Conservation (phyloP, 2,888 invertebrate genomes). For the Chaitophorus viminalis region DNA sequence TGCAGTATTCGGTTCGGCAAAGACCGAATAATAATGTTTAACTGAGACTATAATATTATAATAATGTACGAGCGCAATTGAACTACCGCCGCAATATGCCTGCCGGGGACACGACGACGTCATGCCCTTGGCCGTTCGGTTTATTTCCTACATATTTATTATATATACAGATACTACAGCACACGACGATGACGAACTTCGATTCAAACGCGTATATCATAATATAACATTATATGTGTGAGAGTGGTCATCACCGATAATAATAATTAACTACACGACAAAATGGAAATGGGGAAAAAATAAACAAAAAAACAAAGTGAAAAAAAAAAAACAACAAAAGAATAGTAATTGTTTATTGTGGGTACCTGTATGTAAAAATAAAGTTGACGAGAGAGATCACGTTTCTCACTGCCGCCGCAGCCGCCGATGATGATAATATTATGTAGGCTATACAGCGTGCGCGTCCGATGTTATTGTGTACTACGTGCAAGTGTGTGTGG, state of each 20-base stretch:
- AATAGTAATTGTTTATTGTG: too few relatives aligned
- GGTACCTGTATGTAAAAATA: not conserved
- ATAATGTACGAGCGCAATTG: not conserved
- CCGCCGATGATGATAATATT: slow-evolving; percentile 40
- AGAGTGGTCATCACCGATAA: slow-evolving; percentile 41
- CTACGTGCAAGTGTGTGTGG: not conserved
- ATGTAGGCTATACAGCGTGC: slow-evolving; percentile 11
- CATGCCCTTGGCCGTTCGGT: slow-evolving; percentile 51
- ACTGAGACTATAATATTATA: not conserved
- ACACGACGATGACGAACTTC: too few relatives aligned
- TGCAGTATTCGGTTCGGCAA: not conserved
- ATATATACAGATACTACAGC: not conserved
- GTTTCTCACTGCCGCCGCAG: not conserved
- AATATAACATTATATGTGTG: not conserved
- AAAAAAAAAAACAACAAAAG: not conserved
- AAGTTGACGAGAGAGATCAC: slow-evolving; percentile 43
- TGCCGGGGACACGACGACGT: slow-evolving; percentile 44
- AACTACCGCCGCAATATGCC: slow-evolving; percentile 30
- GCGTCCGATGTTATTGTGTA: too few relatives aligned
- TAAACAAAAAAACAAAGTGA: not conserved
- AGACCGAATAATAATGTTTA: slow-evolving; percentile 33
- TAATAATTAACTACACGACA: slow-evolving; percentile 58
- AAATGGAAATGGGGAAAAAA: slow-evolving; percentile 12
- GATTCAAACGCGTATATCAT: too few relatives aligned
- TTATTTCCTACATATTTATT: slow-evolving; percentile 2